Evolutionary conservation across 1,140 invertebrate genomes (phyloP).

Genomic region (Drosophila pachea): DNA sequence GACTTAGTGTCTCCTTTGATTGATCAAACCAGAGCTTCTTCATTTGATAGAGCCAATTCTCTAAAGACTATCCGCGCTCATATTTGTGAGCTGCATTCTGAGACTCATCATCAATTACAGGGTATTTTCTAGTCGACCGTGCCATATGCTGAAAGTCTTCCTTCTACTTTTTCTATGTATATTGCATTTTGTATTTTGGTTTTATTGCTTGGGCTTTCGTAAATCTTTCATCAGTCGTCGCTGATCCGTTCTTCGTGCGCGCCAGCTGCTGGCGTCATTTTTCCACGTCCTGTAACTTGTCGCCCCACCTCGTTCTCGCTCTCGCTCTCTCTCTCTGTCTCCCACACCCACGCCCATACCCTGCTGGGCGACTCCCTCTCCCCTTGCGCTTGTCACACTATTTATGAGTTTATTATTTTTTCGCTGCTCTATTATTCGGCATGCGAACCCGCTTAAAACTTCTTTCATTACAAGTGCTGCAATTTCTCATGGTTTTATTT

Average conservation of each 20-base stretch:
- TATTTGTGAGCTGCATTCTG: no score
- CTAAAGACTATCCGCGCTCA: no score
- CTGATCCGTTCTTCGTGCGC: conserved; percentile 17
- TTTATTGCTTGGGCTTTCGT: conserved; percentile 36
- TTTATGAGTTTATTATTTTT: conserved; percentile 74
- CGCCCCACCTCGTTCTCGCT: conserved; percentile 13
- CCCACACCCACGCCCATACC: conserved; percentile 11
- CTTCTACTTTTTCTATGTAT: not conserved
- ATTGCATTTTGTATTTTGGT: conserved; percentile 28
- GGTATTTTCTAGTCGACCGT: not conserved
- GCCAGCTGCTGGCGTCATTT: conserved; percentile 50
- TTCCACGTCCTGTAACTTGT: conserved; percentile 33
- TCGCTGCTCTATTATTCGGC: conserved; percentile 59
- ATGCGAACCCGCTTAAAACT: conserved; percentile 54
- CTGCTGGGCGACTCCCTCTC: not conserved
- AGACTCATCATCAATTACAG: not conserved
- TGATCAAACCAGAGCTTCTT: no score
- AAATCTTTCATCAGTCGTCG: conserved; percentile 59
- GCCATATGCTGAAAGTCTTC: not conserved
- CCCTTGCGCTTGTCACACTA: conserved; percentile 54
- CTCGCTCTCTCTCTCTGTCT: no score
- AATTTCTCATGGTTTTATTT: conserved; percentile 65
- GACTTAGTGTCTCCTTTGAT: no score
- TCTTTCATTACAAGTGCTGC: conserved; percentile 69
- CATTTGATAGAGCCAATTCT: no score